Base-by-base conservation (phyloP, 2,888 invertebrate species). In the Lucinisca nassula region DNA sequence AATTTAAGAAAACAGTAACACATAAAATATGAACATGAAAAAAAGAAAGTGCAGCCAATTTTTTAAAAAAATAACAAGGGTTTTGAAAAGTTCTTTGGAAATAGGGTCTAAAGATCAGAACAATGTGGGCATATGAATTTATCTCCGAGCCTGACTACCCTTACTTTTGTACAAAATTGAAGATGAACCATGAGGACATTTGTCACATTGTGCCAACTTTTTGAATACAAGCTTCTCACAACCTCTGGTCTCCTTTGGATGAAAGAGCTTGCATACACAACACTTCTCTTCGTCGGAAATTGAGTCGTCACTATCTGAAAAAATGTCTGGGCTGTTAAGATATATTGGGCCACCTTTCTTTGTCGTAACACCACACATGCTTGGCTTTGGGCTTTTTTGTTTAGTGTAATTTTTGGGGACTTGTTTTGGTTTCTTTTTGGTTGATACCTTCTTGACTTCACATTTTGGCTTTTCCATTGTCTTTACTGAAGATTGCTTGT, bases 111-210 rank as follows among this genome's bases (percentile, higher is more conserved):
- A n/a, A 45, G 38, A 24, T 75, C n/a, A 27, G 17, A 4, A 49
- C 81, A 85, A 35, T 81, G 85, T 2, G 81, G 85, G 27, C 81
- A 80, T 37, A 27, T 37, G 38, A 85, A 81, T 2, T 35, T 35
- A 40, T 37, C 27, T 40, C 35, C 61, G 30, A 70, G 32, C 38
- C 81, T 81, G 1, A 81, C 12, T 30, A 81, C 82, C 17, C 74
- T 72, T 24, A 78, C 78, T 21, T 55, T 38, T 14, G 78, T 38
- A 24, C 81, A 81, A 32, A 24, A 78, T n/a, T 27, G 12, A 17
- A 85, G 35, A 49, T 85, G 78, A 2, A 67, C 77, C 85, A 32
- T 84, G 84, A 14, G 21, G 1, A 27, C 80, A 84, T 8, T 51
- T 21, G n/a, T 79, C 70, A 76, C 75, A 84, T 55, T 79, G 24